Evolutionary conservation across 1,140 invertebrate species (phyloP).

Genomic region (Magallana ariakensis): DNA sequence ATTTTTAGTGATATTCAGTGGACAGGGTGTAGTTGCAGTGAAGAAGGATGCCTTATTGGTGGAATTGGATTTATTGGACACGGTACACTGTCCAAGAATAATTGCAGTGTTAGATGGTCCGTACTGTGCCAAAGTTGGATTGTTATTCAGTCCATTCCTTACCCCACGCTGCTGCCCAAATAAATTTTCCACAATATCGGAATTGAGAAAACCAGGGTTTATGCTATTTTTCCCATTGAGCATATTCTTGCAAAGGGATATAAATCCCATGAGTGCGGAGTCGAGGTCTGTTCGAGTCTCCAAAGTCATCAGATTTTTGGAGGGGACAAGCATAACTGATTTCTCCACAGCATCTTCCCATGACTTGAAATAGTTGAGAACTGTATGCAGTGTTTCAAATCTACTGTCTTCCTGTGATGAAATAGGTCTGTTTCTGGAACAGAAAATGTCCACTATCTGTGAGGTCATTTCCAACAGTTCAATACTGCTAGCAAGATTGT

Average conservation of each 20-base stretch:
- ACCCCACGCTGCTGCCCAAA: slow-evolving; percentile 47
- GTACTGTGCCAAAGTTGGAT: slow-evolving; percentile 51
- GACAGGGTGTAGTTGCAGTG: slow-evolving; percentile 47
- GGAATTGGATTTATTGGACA: slow-evolving; percentile 50
- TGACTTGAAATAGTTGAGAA: slow-evolving; percentile 31
- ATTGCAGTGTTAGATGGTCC: slow-evolving; percentile 55
- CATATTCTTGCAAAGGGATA: slow-evolving; percentile 36
- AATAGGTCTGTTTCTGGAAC: slow-evolving; percentile 38
- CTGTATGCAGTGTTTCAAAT: slow-evolving; percentile 20
- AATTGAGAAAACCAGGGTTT: slow-evolving; percentile 44
- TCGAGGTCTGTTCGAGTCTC: slow-evolving; percentile 47
- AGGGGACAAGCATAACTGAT: not conserved
- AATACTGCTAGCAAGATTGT: not conserved
- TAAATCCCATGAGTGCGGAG: slow-evolving; percentile 42
- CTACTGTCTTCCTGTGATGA: slow-evolving; percentile 14
- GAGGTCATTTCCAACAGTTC: slow-evolving; percentile 40
- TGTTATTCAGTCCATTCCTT: slow-evolving; percentile 47
- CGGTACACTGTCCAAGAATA: slow-evolving; percentile 46
- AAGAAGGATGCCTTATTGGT: slow-evolving; percentile 47
- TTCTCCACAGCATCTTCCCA: slow-evolving; percentile 39
- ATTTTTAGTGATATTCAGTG: slow-evolving; percentile 33
- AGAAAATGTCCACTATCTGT: slow-evolving; percentile 38
- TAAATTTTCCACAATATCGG: slow-evolving; percentile 41
- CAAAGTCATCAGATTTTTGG: slow-evolving; percentile 41
- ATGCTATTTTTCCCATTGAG: slow-evolving; percentile 38